A percentile compares a stretch with the other conserved stretches of the same genome.
Conservation (phyloP, 2,888 invertebrate genomes). For the Protophormia terraenovae region DNA sequence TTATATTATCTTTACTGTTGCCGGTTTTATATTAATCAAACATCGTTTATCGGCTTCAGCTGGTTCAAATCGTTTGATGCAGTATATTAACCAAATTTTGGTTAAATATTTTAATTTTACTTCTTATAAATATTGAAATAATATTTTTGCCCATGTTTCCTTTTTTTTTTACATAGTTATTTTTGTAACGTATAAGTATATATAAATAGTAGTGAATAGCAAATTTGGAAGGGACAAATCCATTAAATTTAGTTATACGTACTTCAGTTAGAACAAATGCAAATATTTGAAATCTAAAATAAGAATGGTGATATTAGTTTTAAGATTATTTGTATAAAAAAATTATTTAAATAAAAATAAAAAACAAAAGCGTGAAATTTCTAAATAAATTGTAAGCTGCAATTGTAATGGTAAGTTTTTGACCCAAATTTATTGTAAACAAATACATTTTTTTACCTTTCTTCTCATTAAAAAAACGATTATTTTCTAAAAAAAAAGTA, state of each 20-base stretch:
- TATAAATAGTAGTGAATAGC: neutral
- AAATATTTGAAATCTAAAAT: neutral
- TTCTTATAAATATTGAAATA: slow-evolving; percentile 78
- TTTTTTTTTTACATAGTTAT: neutral
- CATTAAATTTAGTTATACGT: neutral
- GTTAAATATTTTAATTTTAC: slow-evolving; percentile 84
- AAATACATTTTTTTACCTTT: too few species aligned
- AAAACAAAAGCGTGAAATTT: too few species aligned
- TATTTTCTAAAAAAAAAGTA: too few species aligned
- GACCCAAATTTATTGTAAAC: too few species aligned
- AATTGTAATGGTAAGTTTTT: neutral
- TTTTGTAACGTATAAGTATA: too few species aligned
- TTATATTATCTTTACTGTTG: slow-evolving; percentile 86
- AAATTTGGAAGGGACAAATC: neutral
- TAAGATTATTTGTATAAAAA: slow-evolving; percentile 2
- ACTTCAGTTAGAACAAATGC: neutral
- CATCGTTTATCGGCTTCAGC: slow-evolving; percentile 86
- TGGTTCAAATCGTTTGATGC: slow-evolving; percentile 87
- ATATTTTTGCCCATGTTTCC: neutral
- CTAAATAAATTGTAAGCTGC: too few species aligned
- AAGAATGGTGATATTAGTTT: slow-evolving; percentile 54
- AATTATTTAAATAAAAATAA: neutral
- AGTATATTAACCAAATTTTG: slow-evolving; percentile 87
- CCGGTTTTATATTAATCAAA: slow-evolving; percentile 87
- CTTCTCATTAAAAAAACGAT: too few species aligned